Evolutionary conservation across 2,888 invertebrate genomes (phyloP), one percentile per base, ranked within the genome.

Genomic region (Habrosyne pyritoides): DNA sequence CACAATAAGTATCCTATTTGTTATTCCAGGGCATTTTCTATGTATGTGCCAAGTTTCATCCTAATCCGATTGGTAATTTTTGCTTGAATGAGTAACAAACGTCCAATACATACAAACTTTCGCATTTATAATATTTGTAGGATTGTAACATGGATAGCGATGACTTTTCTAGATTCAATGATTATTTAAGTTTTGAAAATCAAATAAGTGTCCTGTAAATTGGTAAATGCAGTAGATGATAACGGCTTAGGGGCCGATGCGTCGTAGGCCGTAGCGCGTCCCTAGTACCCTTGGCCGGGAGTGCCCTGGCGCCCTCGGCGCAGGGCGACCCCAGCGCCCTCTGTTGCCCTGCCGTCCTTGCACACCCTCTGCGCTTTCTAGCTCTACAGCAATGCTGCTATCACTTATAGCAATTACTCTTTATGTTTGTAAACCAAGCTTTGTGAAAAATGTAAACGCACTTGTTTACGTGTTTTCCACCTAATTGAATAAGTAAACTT

Each of bases 251-350:
- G 67, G 69, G 66, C 63, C 60, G 67, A 75, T 75, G 72, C 79
- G 77, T 62, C 63, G 64, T 42, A 42, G 42, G 42, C 42, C 42
- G 42, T 18, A 8, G 50, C 63, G 65, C 64, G 79, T 76, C 76
- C 79, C 62, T 61, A 56, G 75, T 86, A 86, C 88, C 89, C 89
- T 89, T 89, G 87, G 81, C 70, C 75, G 77, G 64, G 76, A 79
- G 76, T 82, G 77, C 74, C 80, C 85, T 68, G 67, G 57, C 80
- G 83, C 74, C 84, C 83, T 75, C 67, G 59, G 63, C n/a, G n/a
- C 69, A 65, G 71, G 63, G 69, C 81, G 83, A 80, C 86, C 88
- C 33, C 83, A 68, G 69, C 78, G 82, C 76, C 77, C 79, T 77
- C 73, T 28, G 52, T 52, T 71, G 86, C 81, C 85, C 85, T 76